phyloP scores from a whole-genome alignment of 2,797 vertebrate genomes.

The Enteromius radiatus region DNA sequence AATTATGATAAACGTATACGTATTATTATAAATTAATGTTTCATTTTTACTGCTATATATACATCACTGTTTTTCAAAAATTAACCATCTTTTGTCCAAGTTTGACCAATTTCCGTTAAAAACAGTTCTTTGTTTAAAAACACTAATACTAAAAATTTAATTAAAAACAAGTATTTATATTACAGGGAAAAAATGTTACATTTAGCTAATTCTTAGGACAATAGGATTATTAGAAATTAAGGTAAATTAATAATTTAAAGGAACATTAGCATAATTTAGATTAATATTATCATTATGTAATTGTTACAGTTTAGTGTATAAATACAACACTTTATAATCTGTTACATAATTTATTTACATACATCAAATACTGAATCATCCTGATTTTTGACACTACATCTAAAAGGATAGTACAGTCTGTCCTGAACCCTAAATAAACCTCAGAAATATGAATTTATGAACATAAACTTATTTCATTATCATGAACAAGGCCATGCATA shows the following conservation, averaged over 20 bases:
- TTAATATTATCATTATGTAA: neutral
- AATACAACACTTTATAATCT: neutral
- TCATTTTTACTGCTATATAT: neutral
- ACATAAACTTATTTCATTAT: neutral
- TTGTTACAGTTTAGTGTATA: neutral
- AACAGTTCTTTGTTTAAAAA: neutral
- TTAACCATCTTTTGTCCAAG: neutral
- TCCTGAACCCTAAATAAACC: neutral
- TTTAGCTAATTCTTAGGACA: neutral
- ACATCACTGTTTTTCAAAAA: neutral
- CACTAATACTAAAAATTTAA: no score
- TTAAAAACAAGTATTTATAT: neutral
- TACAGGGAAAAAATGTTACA: neutral
- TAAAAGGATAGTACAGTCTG: neutral
- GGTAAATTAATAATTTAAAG: neutral
- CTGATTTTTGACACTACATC: neutral
- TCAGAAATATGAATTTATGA: neutral
- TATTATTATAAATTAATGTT: neutral
- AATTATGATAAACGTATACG: neutral
- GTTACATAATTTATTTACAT: neutral
- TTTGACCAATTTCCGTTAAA: neutral
- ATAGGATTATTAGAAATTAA: neutral
- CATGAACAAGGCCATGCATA: neutral
- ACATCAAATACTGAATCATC: neutral
- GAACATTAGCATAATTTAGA: neutral